Evolutionary conservation across 2,797 vertebrate species (phyloP), one percentile per base, ranked within the genome.

Genomic region (Peromyscus aztecus): DNA sequence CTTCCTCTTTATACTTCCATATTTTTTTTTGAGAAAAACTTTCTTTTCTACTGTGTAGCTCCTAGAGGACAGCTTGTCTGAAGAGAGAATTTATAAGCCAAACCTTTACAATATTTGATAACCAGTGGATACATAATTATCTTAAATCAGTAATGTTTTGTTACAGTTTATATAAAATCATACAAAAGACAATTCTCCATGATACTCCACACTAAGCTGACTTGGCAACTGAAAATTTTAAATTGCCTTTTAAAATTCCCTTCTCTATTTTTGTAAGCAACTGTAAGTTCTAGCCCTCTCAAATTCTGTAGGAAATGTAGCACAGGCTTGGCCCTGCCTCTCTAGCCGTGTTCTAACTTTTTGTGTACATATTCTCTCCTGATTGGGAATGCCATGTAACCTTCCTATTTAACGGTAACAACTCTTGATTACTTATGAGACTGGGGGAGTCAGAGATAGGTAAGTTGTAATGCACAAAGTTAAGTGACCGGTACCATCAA

Each of bases 141-240:
- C 90, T 94, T 57, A 59, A 95, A 90, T 4, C 6, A 75, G 31
- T 49, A 84, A 78, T 17, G 65, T 85, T 94, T 85, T 40, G 21
- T 84, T 76, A 77, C 0, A 71, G 49, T 81, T 90, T 91, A 40
- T 91, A 29, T 91, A 89, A 91, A 95, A 61, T 4, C 11, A 86
- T 73, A 10, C 55, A 87, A 95, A 95, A 94, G 23, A 91, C 19
- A 90, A 96, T 81, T 95, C 10, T 86, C 37, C 17, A 31, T 73
- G 78, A 81, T 76, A 91, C 1, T 88, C 55, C 40, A 85, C 21
- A 10, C 90, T 57, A 49, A 77, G 75, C 16, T 73, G 59, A 57
- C 80, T 95, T 49, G 57, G 37, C 9, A 67, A 73, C 16, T 52
- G 34, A 31, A 73, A 40, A 0, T 29, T 43, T 76, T 63, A n/a